Evolutionary conservation across 1,140 invertebrate species (phyloP), one percentile per base, ranked within the genome.

Genomic region (Pseudachorutes palmiensis): DNA sequence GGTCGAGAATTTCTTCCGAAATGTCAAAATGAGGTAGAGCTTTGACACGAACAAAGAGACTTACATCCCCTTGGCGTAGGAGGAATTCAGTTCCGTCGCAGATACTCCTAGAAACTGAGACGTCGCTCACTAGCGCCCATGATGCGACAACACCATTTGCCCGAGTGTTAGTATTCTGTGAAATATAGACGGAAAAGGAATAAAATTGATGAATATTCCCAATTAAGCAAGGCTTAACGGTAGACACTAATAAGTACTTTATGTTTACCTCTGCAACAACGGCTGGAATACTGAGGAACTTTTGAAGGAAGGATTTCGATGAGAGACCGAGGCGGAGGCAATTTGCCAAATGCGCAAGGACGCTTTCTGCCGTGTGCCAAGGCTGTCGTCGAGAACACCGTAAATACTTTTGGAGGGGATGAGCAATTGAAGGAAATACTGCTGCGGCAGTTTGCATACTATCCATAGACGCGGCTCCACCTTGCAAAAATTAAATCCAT

Each of bases 361-460:
- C 95, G 14, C 89, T 88, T 75, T 98, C 94, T 68, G 95, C 92
- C 0, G 92, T 90, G 78, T 98, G 95, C 62, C 92, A 82, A 0
- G 94, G 94, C 76, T 98, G 95, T 76, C 98, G 95, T 1, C 95
- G 0, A 95, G 98, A 1, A 97, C 88, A 28, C 95, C 12, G 83
- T 49, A 99, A 80, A 79, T 95, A 98, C 79, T 98, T 98, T 79
- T 98, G 95, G 62, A 99, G 81, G 1, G 95, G 90, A 62, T 94
- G 83, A 0, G 94, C 92, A 82, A 98, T 88, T 0, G 93, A 95
- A 2, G 94, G 94, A 77, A 98, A 98, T 24, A 98, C 92, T 0
- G 95, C 92, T 76, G 97, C 92, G 0, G 96, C 95, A 19, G 95
- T 94, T 81, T 98, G 95, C 73, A 90, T 85, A 0, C 94, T 88